These are phyloP conservation scores for Dione juno DNA, from an alignment of 2,888 invertebrate species.

Conservation along the genomic window DNA sequence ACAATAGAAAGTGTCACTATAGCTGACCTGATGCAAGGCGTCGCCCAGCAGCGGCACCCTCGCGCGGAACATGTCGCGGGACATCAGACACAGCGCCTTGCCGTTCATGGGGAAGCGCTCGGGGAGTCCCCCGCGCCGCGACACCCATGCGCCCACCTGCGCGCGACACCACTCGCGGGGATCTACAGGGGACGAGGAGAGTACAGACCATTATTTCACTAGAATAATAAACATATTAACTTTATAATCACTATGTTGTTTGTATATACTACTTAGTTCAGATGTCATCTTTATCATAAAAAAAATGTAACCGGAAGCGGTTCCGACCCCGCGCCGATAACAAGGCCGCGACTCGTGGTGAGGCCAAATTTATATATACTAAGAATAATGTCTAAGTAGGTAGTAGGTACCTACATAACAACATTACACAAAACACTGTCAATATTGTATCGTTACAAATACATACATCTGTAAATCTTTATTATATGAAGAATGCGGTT, in stretches of 20 bases:
- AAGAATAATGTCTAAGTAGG: too few species aligned
- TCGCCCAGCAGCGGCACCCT: slow-evolving; percentile 88
- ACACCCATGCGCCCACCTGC: slow-evolving; percentile 88
- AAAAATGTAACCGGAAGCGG: not conserved
- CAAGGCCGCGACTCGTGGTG: not conserved
- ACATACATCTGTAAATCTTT: too few species aligned
- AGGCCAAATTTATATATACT: too few species aligned
- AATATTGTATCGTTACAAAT: too few species aligned
- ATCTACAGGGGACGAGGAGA: slow-evolving; percentile 71
- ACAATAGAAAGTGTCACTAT: too few species aligned
- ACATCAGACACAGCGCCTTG: slow-evolving; percentile 90
- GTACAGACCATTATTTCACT: not conserved
- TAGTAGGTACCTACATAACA: too few species aligned
- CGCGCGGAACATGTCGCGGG: slow-evolving; percentile 88
- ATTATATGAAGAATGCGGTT: too few species aligned
- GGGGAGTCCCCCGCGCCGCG: slow-evolving; percentile 82
- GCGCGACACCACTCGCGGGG: slow-evolving; percentile 88
- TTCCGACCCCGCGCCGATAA: not conserved
- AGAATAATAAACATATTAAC: too few species aligned
- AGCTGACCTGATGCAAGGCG: slow-evolving; percentile 84
- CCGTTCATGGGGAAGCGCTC: slow-evolving; percentile 91
- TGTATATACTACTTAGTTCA: not conserved
- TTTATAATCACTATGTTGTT: not conserved
- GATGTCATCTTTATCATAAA: not conserved
- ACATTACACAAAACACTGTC: too few species aligned